These are phyloP conservation scores for Andricus grossulariae DNA, from an alignment of 1,140 invertebrate genomes.

Conservation along the genomic window DNA sequence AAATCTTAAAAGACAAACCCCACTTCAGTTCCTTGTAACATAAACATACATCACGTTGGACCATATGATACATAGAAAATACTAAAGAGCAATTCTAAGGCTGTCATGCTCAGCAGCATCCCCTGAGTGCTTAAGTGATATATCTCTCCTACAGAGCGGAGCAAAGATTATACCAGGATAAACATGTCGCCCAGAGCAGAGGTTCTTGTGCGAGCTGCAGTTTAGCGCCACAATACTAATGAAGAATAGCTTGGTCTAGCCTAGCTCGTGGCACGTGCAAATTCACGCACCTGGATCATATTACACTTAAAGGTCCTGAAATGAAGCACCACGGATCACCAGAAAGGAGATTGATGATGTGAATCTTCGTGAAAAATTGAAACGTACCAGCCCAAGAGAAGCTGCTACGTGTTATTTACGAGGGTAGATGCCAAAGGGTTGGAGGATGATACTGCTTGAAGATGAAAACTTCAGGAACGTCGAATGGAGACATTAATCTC, in stretches of 20 bases:
- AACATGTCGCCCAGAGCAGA: conserved; percentile 8
- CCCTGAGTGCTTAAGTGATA: conserved; percentile 22
- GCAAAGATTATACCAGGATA: conserved; percentile 19
- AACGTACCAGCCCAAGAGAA: conserved; percentile 36
- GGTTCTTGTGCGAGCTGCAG: background rate
- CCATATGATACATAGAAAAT: conserved; percentile 7
- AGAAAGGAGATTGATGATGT: conserved; percentile 46
- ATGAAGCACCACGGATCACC: conserved; percentile 26
- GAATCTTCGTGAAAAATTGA: conserved; percentile 49
- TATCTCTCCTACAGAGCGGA: background rate
- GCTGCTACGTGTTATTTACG: conserved; percentile 45
- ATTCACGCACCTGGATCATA: conserved; percentile 14
- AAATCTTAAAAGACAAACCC: conserved; percentile 33
- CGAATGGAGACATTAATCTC: conserved; percentile 33
- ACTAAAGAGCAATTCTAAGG: conserved; percentile 15
- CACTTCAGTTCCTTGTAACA: background rate
- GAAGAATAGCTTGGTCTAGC: background rate
- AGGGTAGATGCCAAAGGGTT: conserved; percentile 32
- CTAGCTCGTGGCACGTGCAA: conserved; percentile 1
- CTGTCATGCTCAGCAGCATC: conserved; percentile 26
- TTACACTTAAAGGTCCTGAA: conserved; percentile 11
- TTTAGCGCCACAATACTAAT: conserved; percentile 2
- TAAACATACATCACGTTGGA: background rate
- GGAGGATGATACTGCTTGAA: conserved; percentile 24
- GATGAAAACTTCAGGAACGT: conserved; percentile 31